phyloP scores from a whole-genome alignment of 2,888 invertebrate species.

The Hecatera dysodea region DNA sequence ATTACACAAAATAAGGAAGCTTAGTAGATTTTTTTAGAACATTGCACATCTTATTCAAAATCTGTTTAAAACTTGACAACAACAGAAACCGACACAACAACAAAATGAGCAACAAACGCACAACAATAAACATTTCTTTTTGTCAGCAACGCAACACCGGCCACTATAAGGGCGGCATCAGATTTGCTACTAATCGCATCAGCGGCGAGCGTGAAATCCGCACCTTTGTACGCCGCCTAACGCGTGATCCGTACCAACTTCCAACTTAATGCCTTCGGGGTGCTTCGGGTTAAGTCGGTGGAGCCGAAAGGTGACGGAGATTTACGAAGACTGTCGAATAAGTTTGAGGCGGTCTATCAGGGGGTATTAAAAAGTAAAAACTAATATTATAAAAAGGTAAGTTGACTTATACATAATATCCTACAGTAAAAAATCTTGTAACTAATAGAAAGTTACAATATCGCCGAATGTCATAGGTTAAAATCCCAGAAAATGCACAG shows the following conservation, averaged over 20 bases:
- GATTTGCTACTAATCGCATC: constrained; percentile 67
- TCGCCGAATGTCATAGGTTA: no score
- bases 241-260: constrained; percentile 56
- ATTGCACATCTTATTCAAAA: constrained; percentile 9
- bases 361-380: no score
- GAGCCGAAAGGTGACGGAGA: constrained; percentile 47
- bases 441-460: no score
- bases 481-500: no score
- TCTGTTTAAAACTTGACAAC: constrained; percentile 34
- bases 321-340: constrained; percentile 31
- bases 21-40: neutral
- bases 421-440: no score
- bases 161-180: constrained; percentile 55
- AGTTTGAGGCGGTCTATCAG: neutral
- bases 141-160: constrained; percentile 33
- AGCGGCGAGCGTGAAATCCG: constrained; percentile 67
- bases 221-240: constrained; percentile 58
- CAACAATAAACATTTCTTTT: constrained; percentile 61
- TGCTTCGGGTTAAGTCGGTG: constrained; percentile 22
- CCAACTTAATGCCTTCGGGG: constrained; percentile 43
- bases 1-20: constrained; percentile 7
- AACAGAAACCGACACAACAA: constrained; percentile 33
- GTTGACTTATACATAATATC: no score
- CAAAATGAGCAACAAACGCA: constrained; percentile 37
- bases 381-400: no score